These are phyloP conservation scores for Pyrgilauda ruficollis DNA, from an alignment of 2,113 vertebrate species.

Conservation along the genomic window DNA sequence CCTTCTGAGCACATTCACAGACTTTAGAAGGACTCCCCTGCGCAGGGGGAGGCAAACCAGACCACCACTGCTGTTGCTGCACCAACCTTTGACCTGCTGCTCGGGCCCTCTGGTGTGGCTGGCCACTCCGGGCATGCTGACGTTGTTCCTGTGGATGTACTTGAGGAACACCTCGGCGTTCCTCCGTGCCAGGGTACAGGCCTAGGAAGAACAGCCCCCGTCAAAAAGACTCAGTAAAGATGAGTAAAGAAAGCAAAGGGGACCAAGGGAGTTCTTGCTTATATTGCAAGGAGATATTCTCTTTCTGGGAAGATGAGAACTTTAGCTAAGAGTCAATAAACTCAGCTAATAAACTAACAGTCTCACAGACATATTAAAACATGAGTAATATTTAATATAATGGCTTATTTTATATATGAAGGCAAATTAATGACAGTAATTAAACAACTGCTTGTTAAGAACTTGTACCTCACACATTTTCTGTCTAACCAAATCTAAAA, in stretches of 20 bases:
- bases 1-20: not conserved
- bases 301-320: not conserved
- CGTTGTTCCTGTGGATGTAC: slow-evolving; percentile 98
- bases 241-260: not conserved
- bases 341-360: not conserved
- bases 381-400: not conserved
- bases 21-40: not conserved
- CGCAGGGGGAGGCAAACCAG: not conserved
- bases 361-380: not conserved
- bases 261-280: not conserved
- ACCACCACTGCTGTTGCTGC: not conserved
- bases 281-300: not conserved
- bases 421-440: not conserved
- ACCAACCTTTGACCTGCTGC: slow-evolving; percentile 96
- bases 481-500: not conserved
- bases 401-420: not conserved
- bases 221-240: not conserved
- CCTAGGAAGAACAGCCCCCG: slow-evolving; percentile 70
- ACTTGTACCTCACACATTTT: not conserved
- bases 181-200: slow-evolving; percentile 92
- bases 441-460: not conserved
- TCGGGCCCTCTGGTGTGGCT: slow-evolving; percentile 89
- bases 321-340: not conserved
- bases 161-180: slow-evolving; percentile 98
- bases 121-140: slow-evolving; percentile 88